A percentile compares a stretch with the other conserved stretches of the same genome.
Conservation (phyloP, 1,140 invertebrate species). For the Cardiocondyla obscurior region DNA sequence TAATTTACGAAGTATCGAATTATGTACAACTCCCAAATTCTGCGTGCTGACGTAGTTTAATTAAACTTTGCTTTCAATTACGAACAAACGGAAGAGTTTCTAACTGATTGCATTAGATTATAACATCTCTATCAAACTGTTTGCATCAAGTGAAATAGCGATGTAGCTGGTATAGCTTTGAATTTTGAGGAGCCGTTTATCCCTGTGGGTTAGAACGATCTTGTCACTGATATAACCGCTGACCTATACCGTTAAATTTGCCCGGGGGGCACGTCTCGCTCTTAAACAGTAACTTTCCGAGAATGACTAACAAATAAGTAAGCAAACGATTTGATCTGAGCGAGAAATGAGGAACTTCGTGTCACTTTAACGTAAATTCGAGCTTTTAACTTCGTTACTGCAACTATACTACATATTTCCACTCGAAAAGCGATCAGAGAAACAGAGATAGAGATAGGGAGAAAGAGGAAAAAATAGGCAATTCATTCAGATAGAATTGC, state of each 20-base stretch:
- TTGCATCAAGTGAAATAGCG: not conserved
- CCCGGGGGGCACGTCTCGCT: slow-evolving; percentile 4
- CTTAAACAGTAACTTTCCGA: slow-evolving; percentile 26
- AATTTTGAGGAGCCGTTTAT: not conserved
- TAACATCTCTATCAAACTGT: not conserved
- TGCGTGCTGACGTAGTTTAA: not conserved
- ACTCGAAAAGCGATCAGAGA: not conserved
- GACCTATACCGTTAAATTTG: not conserved
- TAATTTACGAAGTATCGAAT: not conserved
- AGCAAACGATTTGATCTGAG: slow-evolving; percentile 16
- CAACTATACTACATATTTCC: not conserved
- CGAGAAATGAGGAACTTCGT: not conserved
- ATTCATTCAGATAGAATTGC: slow-evolving; percentile 5
- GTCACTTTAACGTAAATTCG: slow-evolving; percentile 22
- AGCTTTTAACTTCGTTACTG: slow-evolving; percentile 22
- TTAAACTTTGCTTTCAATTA: not conserved
- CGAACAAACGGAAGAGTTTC: not conserved
- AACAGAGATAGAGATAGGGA: not conserved
- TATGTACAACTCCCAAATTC: not conserved
- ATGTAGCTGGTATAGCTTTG: not conserved
- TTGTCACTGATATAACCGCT: not conserved
- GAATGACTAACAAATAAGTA: slow-evolving; percentile 42
- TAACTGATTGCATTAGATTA: slow-evolving; percentile 15
- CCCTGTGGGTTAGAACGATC: not conserved
- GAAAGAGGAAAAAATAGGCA: not conserved